Conservation (phyloP, 1,140 invertebrate genomes). For the Cepaea nemoralis region DNA sequence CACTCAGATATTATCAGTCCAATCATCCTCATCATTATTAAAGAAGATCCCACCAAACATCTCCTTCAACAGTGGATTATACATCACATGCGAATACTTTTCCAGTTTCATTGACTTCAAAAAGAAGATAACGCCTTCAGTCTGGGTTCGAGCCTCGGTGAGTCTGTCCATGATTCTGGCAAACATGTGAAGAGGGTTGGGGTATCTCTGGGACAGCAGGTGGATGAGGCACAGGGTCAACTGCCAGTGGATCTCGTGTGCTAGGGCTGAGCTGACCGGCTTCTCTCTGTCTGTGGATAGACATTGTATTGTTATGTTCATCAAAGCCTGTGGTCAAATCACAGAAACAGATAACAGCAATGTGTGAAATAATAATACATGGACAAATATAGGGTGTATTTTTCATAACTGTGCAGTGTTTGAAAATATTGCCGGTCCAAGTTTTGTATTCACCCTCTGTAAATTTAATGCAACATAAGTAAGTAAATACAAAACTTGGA, state of each 20-base stretch:
- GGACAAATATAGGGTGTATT: too few species aligned
- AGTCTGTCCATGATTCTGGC: conserved; percentile 13
- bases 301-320: too few species aligned
- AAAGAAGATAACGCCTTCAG: not conserved
- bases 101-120: conserved; percentile 4
- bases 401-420: too few species aligned
- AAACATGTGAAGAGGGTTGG: not conserved
- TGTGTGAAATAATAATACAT: too few species aligned
- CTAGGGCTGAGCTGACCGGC: not conserved
- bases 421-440: too few species aligned
- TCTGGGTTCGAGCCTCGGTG: not conserved
- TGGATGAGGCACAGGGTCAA: conserved; percentile 1
- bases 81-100: conserved; percentile 4
- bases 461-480: too few species aligned
- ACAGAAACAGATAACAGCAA: too few species aligned
- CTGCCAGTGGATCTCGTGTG: conserved; percentile 16
- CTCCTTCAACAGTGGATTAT: conserved; percentile 13
- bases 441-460: too few species aligned
- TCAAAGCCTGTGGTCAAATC: too few species aligned
- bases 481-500: too few species aligned
- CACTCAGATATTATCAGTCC: too few species aligned
- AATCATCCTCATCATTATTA: conserved; percentile 21
- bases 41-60: conserved; percentile 15
- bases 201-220: not conserved
- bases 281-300: not conserved